phyloP scores from a whole-genome alignment of 2,113 vertebrate genomes.

The Syngnathoides biaculeatus region DNA sequence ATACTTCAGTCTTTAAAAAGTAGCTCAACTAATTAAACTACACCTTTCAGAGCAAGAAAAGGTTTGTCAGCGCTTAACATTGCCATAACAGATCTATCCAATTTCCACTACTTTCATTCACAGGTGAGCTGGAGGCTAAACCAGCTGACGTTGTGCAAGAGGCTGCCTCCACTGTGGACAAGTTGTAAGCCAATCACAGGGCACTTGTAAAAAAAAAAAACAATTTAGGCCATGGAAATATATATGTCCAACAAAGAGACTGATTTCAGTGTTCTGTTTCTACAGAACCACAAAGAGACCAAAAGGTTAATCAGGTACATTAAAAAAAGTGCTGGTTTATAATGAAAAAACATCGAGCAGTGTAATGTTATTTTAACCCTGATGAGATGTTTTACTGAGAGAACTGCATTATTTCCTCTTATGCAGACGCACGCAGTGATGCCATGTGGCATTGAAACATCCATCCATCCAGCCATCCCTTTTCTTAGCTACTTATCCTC shows the following conservation, averaged over 20 bases:
- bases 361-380: not conserved
- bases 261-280: not conserved
- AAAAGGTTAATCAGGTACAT: not conserved
- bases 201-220: not conserved
- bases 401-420: not conserved
- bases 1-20: not conserved
- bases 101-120: not conserved
- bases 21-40: not conserved
- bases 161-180: not conserved
- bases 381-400: not conserved
- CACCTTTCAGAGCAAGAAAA: not conserved
- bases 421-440: not conserved
- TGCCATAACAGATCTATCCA: not conserved
- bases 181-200: not conserved
- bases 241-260: not conserved
- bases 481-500: no score
- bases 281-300: not conserved
- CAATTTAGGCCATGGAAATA: not conserved
- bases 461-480: no score
- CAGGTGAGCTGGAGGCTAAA: not conserved
- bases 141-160: not conserved
- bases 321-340: no score
- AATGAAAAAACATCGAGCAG: not conserved
- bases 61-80: not conserved
- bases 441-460: not conserved